Percentiles rank a stretch among this genome's conserved stretches.
phyloP scores from a whole-genome alignment of 2,888 invertebrate species.

The Zhengitettix transpicula region DNA sequence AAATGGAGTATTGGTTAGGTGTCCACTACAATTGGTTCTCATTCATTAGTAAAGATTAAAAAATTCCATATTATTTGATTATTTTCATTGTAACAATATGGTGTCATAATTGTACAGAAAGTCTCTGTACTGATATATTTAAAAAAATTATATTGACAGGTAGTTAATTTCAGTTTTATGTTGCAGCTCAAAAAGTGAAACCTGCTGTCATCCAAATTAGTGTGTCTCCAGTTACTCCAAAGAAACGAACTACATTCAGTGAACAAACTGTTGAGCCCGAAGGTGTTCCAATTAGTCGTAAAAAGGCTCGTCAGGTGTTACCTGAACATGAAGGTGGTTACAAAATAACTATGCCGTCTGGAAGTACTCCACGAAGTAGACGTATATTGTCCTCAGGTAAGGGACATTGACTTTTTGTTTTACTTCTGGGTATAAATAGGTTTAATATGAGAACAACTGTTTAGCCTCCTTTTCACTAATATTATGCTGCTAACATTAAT shows the following conservation, averaged over 20 bases:
- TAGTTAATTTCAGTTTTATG: background rate
- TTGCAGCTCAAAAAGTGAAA: constrained; percentile 13
- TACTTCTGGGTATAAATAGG: no score
- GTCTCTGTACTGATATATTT: no score
- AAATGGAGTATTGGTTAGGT: no score
- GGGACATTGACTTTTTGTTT: background rate
- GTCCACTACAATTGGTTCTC: no score
- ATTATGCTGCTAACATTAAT: no score
- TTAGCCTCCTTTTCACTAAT: no score
- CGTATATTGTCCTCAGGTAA: constrained; percentile 21
- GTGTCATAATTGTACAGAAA: no score
- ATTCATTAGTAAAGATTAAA: no score
- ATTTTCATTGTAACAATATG: no score
- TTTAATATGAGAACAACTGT: no score
- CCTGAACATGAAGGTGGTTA: constrained; percentile 38
- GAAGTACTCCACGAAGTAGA: constrained; percentile 25
- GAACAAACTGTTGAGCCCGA: constrained; percentile 1
- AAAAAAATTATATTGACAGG: no score
- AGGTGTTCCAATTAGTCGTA: constrained; percentile 9
- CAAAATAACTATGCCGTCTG: constrained; percentile 30
- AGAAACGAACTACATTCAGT: constrained; percentile 15
- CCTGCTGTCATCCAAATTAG: constrained; percentile 10
- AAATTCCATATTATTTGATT: no score
- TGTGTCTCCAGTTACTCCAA: background rate
- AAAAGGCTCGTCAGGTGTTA: constrained; percentile 23